Evolutionary conservation across 2,888 invertebrate genomes (phyloP).

Genomic region (Stegophylla sp.): DNA sequence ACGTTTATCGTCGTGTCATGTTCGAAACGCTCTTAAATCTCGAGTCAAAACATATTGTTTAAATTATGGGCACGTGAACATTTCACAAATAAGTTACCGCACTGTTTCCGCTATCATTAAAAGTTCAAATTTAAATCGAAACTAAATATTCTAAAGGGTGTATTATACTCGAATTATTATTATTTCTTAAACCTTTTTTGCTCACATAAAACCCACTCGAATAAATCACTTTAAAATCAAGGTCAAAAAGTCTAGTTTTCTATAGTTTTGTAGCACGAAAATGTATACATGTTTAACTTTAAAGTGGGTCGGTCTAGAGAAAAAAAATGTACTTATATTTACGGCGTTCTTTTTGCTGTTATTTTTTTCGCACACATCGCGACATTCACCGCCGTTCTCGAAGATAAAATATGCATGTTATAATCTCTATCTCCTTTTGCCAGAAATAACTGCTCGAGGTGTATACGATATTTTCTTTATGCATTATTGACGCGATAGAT

Average conservation of each 20-base stretch:
- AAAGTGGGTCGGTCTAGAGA: background rate
- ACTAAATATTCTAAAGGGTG: background rate
- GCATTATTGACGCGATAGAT: background rate
- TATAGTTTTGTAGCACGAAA: background rate
- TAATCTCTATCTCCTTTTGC: background rate
- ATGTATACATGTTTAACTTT: background rate
- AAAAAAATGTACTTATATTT: background rate
- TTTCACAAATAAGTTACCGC: too few relatives aligned
- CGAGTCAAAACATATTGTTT: too few relatives aligned
- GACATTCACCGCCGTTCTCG: background rate
- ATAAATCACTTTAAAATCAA: slow-evolving; percentile 6
- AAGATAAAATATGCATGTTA: background rate
- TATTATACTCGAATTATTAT: background rate
- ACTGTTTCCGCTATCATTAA: too few relatives aligned
- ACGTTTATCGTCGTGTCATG: too few relatives aligned
- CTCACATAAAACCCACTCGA: background rate
- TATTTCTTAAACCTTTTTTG: background rate
- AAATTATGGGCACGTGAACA: too few relatives aligned
- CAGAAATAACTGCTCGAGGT: background rate
- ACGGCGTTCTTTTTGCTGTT: background rate
- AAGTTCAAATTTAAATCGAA: background rate
- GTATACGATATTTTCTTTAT: background rate
- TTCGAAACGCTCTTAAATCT: too few relatives aligned
- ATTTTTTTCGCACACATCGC: background rate
- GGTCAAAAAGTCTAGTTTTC: slow-evolving; percentile 20